Base-by-base conservation (phyloP, 2,888 invertebrate species). In the Thymelicus sylvestris region DNA sequence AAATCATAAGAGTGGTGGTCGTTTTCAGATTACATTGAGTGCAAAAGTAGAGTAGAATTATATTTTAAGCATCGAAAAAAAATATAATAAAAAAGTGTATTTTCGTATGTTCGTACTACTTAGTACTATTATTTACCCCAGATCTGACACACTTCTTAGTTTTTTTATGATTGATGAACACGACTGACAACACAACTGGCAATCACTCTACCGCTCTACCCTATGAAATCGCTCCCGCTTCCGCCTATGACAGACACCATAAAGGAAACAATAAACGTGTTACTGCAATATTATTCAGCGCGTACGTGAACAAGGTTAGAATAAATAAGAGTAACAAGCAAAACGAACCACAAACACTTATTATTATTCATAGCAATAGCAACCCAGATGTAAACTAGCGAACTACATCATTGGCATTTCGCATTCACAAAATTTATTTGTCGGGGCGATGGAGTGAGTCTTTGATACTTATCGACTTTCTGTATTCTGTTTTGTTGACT, bases 251-350 rank as follows among this genome's bases (percentile, higher is more conserved):
- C 38, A 71, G 66, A 62, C 6, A 8, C 55, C 55, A 10, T 13
- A 44, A 39, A 67, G 73, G 68, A 69, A 74, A 73, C 67, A 74
- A 74, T 75, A 74, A 74, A 67, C 74, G 69, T 68, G 71, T 73
- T 71, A 72, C 73, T 75, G 74, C 73, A 74, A 76, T 77, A 77
- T 70, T 72, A 70, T 76, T 74, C 76, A 74, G 71, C 71, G 63
- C 73, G 73, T 72, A 69, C 74, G 74, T 73, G 76, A 74, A 75
- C 77, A 74, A 70, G 75, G 73, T 74, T 59, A 71, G 66, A 59
- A 63, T 71, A 67, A 71, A 67, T 63, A 71, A 66, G 55, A 31
- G 63, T 66, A 67, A 57, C 66, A 63, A 67, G 55, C 24, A 41
- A 62, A 71, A 63, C 71, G 66, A 48, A 60, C 63, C 60, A 70